Evolutionary conservation across 2,888 invertebrate genomes (phyloP).

Genomic region (Cecidostiba fungosa): DNA sequence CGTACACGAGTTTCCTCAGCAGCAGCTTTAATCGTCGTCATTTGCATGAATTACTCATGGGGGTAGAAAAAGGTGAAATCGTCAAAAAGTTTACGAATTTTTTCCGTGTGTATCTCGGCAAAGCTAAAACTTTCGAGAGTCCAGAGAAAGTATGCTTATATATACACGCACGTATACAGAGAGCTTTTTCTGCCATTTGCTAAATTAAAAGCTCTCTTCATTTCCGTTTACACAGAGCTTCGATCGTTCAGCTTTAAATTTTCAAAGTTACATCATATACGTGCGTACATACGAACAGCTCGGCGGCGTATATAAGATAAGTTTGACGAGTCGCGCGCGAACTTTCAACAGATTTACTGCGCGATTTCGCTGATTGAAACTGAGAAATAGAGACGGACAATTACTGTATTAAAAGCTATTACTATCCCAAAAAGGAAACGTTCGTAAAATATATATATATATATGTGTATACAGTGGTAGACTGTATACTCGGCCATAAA

Average conservation of each 20-base stretch:
- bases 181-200: slow-evolving; percentile 58
- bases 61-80: slow-evolving; percentile 26
- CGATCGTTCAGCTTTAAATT: background rate
- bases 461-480: background rate
- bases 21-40: slow-evolving; percentile 48
- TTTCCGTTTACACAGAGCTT: slow-evolving; percentile 23
- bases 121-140: background rate
- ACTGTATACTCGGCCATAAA: background rate
- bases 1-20: slow-evolving; percentile 26
- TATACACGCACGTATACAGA: too few species aligned
- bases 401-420: background rate
- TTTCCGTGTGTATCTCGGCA: background rate
- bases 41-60: slow-evolving; percentile 51
- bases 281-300: too few species aligned
- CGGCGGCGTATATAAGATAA: too few species aligned
- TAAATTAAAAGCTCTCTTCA: slow-evolving; percentile 59
- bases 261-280: background rate
- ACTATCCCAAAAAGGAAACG: too few species aligned
- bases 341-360: background rate
- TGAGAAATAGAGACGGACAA: background rate
- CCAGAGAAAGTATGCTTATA: background rate
- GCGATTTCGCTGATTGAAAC: background rate
- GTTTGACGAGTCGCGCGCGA: background rate
- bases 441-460: too few species aligned
- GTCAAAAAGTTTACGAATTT: slow-evolving; percentile 3